phyloP scores from a whole-genome alignment of 2,888 invertebrate species.

The Parnassius glacialis region DNA sequence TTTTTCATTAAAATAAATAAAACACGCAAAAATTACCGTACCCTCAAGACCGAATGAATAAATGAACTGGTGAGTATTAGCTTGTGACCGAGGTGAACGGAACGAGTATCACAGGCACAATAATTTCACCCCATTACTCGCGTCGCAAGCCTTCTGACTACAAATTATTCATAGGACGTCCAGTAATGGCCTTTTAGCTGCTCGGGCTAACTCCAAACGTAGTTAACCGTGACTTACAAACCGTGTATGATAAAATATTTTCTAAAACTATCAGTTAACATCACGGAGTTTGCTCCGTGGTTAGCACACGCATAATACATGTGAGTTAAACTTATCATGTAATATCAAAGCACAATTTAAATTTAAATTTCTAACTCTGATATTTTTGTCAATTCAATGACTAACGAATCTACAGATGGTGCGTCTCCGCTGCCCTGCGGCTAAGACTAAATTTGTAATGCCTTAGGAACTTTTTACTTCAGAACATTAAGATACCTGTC shows the following conservation, averaged over 20 bases:
- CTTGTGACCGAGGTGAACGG: constrained; percentile 27
- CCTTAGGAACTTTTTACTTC: too few species aligned
- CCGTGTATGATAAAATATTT: constrained; percentile 59
- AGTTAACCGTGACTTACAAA: constrained; percentile 62
- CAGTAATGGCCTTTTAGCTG: constrained; percentile 76
- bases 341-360: too few species aligned
- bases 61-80: constrained; percentile 19
- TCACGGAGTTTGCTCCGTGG: background rate
- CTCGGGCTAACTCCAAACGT: constrained; percentile 69
- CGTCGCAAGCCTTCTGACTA: constrained; percentile 61
- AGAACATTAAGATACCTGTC: too few species aligned
- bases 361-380: too few species aligned
- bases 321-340: background rate
- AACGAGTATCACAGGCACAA: constrained; percentile 48
- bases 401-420: too few species aligned
- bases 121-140: constrained; percentile 60
- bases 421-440: too few species aligned
- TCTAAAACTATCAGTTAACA: constrained; percentile 57
- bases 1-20: too few species aligned
- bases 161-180: constrained; percentile 77
- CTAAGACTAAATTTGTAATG: too few species aligned
- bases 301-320: constrained; percentile 27
- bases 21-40: constrained; percentile 4
- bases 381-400: too few species aligned
- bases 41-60: constrained; percentile 22